These are phyloP conservation scores for Parascotia fuliginaria DNA, from an alignment of 2,888 invertebrate genomes.

Conservation along the genomic window DNA sequence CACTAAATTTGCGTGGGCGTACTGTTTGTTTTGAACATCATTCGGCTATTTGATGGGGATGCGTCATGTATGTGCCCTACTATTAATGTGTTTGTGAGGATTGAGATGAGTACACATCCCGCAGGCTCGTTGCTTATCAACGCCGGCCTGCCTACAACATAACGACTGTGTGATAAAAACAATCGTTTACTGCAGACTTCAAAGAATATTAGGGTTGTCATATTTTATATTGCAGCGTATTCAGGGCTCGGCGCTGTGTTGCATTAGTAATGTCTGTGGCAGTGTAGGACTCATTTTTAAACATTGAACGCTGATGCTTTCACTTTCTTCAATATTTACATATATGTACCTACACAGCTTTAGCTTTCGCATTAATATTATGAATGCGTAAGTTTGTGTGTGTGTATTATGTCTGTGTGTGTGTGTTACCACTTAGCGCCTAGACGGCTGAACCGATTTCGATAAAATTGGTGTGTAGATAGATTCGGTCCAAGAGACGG, in stretches of 20 bases:
- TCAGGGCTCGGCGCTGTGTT: conserved; percentile 9
- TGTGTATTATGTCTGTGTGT: no score
- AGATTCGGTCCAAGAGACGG: no score
- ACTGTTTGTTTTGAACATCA: conserved; percentile 38
- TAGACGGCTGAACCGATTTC: no score
- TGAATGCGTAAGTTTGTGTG: no score
- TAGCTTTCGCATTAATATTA: not conserved
- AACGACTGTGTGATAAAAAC: conserved; percentile 47
- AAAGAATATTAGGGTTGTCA: conserved; percentile 39
- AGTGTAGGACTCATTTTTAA: no score
- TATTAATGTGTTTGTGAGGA: conserved; percentile 41
- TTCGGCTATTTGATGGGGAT: conserved; percentile 38
- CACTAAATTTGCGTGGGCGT: conserved; percentile 30
- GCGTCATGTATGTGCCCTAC: conserved; percentile 32
- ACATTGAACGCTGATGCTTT: no score
- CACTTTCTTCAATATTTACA: no score
- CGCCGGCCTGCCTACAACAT: conserved; percentile 38
- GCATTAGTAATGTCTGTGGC: conserved; percentile 1
- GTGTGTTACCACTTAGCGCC: no score
- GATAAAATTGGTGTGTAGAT: no score
- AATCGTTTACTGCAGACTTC: conserved; percentile 41
- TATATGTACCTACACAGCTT: no score
- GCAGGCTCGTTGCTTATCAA: conserved; percentile 43
- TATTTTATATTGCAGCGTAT: conserved; percentile 30
- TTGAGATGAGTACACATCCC: conserved; percentile 43